Evolutionary conservation across 2,113 vertebrate species (phyloP), one percentile per base, ranked within the genome.

Genomic region (Mormoops blainvillei): DNA sequence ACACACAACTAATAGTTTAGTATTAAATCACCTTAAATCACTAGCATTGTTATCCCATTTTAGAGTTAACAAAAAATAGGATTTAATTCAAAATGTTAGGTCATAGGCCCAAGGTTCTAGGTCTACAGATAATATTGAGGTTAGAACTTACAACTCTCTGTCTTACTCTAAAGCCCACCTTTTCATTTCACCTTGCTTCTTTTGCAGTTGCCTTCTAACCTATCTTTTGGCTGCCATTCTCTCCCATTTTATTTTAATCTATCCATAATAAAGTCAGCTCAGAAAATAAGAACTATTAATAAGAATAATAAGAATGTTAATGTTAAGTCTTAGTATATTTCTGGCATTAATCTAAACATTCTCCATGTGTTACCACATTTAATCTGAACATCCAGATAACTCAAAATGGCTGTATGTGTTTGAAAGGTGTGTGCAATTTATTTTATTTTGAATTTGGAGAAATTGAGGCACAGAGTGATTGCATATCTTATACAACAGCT

Each of bases 371-470:
- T 77, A 65, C 3, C 8, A 50, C 28, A 31, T 45, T 86, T 67
- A 68, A 48, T 45, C 1, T 68, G 54, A 71, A 87, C 18, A 33
- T 78, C 45, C 26, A 33, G 56, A 76, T 7, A 43, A 31, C 45
- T 54, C 45, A 54, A 50, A 54, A 94, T n/a, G 48, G 3, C 24
- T 20, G 14, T 10, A 5, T n/a, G 2, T 36, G 22, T 48, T 7
- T 61, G 16, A 9, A 4, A 5, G 16, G 68, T 22, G 9, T 67
- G 28, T 48, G 5, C 28, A n/a, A 48, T 71, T 24, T 77, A 56
- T 56, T 92, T 87, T 78, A 94, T 77, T 84, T 94, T 78, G n/a
- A 88, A 91, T 36, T 45, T 68, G 33, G 63, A 77, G 9, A 87
- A 78, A 82, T 12, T 15, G 8, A 56, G 16, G 4, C 26, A 50